Base-by-base conservation (phyloP, 2,797 vertebrate genomes). In the Paedocypris micromegethes region DNA sequence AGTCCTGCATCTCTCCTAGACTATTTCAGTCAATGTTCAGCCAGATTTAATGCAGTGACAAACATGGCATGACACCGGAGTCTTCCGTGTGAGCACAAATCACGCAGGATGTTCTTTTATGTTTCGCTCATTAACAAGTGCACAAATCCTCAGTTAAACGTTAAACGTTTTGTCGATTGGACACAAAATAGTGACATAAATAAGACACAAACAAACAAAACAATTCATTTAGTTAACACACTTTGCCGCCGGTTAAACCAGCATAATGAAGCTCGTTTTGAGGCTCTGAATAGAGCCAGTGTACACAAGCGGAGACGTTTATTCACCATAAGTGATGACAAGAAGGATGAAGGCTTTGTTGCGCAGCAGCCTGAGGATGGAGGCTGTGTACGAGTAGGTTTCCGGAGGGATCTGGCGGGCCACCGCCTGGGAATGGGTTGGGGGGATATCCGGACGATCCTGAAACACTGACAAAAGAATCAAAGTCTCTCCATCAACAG, bases 261-360 rank as follows among this genome's bases (percentile, higher is more conserved):
- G 64, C 46, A 57, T 57, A 66, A 66, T 37, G 45, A 66, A 43
- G 6, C 53, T 46, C 53, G 48, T n/a, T 66, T 8, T 42, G 39
- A 38, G 66, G 56, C 41, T 9, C 38, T 60, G 49, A 68, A 53
- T 9, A 61, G 7, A 38, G 5, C n/a, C 5, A 40, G 54, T 62
- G 49, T 57, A 38, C 44, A 2, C 44, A 40, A 59, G 6, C 43
- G n/a, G 45, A 59, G 58, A 37, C 9, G 4, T 23, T 23, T 23
- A 23, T 42, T 87, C 87, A 99, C 97, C 97, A 0, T 99, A 98
- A 75, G 87, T 91, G 81, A 95, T 72, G 80, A 92, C 75, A 39
- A 98, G 91, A 41, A 99, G 87, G 85, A 95, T 83, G 66, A 98
- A 99, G 82, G 92, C 87, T 75, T 79, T 79, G 80, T 96, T 98